A percentile compares a stretch with the other conserved stretches of the same genome.
Evolutionary conservation across 2,888 invertebrate species (phyloP).

Genomic region (Synergus itoensis): DNA sequence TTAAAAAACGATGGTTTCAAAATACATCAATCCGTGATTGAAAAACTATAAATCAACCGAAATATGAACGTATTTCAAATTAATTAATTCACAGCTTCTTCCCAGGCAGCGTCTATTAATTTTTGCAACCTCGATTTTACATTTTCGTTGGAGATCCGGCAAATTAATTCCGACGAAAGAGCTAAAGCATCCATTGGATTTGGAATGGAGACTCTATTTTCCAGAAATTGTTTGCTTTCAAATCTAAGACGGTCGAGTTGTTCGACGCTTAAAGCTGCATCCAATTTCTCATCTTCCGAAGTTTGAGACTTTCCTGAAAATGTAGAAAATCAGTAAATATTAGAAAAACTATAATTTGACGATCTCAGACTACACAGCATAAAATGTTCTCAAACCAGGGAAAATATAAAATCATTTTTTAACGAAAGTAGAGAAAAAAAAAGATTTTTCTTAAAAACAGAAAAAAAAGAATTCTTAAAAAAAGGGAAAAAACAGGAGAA

Average conservation of each 20-base stretch:
- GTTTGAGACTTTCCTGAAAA: constrained; percentile 17
- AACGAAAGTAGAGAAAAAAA: too few species aligned
- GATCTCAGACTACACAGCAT: too few species aligned
- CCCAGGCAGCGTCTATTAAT: constrained; percentile 9
- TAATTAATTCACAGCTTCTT: neutral
- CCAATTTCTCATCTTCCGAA: constrained; percentile 19
- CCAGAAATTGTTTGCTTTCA: constrained; percentile 21
- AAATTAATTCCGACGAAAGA: neutral
- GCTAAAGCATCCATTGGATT: constrained; percentile 22
- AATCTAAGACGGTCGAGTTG: constrained; percentile 13
- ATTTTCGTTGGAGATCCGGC: neutral
- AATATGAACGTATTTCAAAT: neutral
- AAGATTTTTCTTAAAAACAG: too few species aligned
- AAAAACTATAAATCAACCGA: too few species aligned
- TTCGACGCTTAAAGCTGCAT: constrained; percentile 13
- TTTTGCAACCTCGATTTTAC: neutral
- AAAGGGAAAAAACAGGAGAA: too few species aligned
- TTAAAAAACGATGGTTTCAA: too few species aligned
- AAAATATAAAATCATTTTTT: too few species aligned
- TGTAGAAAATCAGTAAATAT: neutral
- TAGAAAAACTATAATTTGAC: constrained; percentile 51
- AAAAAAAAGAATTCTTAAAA: too few species aligned
- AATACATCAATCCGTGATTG: too few species aligned
- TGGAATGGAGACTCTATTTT: constrained; percentile 10
- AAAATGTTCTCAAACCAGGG: too few species aligned